Evolutionary conservation across 1,140 invertebrate genomes (phyloP).

Genomic region (Bombus difficillimus): DNA sequence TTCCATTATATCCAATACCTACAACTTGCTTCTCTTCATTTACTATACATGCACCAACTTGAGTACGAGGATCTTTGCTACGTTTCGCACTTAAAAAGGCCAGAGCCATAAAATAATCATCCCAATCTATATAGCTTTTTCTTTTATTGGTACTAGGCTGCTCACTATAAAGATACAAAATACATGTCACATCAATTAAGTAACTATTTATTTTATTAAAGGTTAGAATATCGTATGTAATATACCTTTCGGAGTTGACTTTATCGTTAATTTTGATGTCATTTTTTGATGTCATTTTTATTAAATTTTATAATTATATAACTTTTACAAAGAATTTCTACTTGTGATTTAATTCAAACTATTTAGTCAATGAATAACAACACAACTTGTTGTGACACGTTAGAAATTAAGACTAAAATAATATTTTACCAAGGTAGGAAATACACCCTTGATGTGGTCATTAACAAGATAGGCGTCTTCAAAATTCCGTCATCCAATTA

Average conservation of each 20-base stretch:
- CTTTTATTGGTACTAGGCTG: slow-evolving; percentile 77
- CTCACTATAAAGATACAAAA: not conserved
- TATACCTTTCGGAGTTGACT: not conserved
- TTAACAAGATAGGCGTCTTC: not conserved
- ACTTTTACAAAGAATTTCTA: not conserved
- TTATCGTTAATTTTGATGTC: not conserved
- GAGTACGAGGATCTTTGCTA: slow-evolving; percentile 96
- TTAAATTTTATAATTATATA: not conserved
- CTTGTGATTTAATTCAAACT: not conserved
- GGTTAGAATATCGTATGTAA: not conserved
- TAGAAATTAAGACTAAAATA: not conserved
- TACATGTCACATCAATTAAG: not conserved
- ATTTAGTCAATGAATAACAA: accelerated
- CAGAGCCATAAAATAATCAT: slow-evolving; percentile 97
- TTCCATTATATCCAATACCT: slow-evolving; percentile 97
- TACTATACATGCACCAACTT: slow-evolving; percentile 97
- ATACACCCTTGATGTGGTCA: not conserved
- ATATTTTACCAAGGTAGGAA: not conserved
- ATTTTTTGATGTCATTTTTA: not conserved
- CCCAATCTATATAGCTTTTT: slow-evolving; percentile 84
- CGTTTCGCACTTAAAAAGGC: slow-evolving; percentile 92
- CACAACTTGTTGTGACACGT: accelerated
- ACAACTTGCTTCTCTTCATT: slow-evolving; percentile 95
- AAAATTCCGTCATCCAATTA: not conserved
- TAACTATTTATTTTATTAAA: not conserved